A percentile compares a stretch with the other conserved stretches of the same genome.
Conservation (phyloP, 2,888 invertebrate species). For the Julus scandinavius region DNA sequence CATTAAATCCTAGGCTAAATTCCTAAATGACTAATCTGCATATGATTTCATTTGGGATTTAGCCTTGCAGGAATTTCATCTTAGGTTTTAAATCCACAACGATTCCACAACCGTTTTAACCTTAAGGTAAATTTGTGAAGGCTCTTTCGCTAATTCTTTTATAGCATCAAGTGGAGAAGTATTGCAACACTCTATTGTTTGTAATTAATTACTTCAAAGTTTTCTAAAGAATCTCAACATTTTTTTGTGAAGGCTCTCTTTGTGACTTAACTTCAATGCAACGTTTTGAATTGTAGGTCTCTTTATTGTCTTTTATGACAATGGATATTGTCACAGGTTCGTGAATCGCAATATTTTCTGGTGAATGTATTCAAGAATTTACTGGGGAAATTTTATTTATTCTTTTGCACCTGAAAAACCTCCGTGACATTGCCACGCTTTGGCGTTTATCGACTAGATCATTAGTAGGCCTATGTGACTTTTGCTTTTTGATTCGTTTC, state of each 20-base stretch:
- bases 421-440: neutral
- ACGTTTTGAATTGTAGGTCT: neutral
- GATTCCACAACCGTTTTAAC: too few species aligned
- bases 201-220: neutral
- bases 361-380: neutral
- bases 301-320: conserved; percentile 30
- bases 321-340: conserved; percentile 3
- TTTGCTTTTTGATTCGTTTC: conserved; percentile 1
- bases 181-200: neutral
- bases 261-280: conserved; percentile 21
- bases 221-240: neutral
- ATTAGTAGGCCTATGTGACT: neutral
- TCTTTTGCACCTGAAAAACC: neutral
- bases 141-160: too few species aligned
- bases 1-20: too few species aligned
- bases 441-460: neutral
- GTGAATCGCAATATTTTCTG: neutral
- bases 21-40: too few species aligned
- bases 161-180: too few species aligned
- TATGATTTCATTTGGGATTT: too few species aligned
- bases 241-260: neutral
- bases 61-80: too few species aligned
- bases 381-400: neutral
- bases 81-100: too few species aligned
- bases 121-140: too few species aligned